Percentiles rank a stretch among this genome's conserved stretches.
Conservation (phyloP, 1,140 invertebrate species). For the Drosophila rufa region DNA sequence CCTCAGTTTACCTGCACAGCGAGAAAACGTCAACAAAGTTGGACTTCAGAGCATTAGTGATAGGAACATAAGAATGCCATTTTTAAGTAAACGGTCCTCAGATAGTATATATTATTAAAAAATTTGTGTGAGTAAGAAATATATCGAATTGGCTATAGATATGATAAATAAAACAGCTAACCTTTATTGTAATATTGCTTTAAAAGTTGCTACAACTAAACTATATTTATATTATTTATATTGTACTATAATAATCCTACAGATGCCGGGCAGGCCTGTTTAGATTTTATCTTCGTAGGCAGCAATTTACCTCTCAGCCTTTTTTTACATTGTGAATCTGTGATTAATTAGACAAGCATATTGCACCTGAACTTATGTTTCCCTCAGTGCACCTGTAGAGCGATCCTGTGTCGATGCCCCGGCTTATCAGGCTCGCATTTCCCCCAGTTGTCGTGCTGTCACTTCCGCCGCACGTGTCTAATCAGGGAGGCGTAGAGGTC, state of each 20-base stretch:
- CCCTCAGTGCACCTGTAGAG: constrained; percentile 14
- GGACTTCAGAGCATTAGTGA: neutral
- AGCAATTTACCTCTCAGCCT: no score
- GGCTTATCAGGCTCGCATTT: constrained; percentile 52
- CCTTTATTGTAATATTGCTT: no score
- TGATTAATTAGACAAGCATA: neutral
- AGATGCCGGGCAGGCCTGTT: no score
- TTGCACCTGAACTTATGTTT: neutral
- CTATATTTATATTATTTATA: no score
- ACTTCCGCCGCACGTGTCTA: constrained; percentile 74
- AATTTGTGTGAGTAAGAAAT: no score
- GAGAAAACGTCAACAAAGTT: neutral
- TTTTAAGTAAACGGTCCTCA: neutral
- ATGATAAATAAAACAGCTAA: no score
- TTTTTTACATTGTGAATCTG: neutral
- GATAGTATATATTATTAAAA: neutral
- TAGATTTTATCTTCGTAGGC: no score
- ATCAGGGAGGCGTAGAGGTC: constrained; percentile 52
- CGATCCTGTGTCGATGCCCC: constrained; percentile 6
- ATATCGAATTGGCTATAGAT: no score
- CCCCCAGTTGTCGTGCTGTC: constrained; percentile 54
- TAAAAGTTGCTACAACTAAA: no score
- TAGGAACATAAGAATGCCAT: no score
- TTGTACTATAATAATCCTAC: no score
- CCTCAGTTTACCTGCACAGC: constrained; percentile 11